Evolutionary conservation across 92 coral and sea anemone genomes (phyloP).

Genomic region (Epizoanthus rinbou): DNA sequence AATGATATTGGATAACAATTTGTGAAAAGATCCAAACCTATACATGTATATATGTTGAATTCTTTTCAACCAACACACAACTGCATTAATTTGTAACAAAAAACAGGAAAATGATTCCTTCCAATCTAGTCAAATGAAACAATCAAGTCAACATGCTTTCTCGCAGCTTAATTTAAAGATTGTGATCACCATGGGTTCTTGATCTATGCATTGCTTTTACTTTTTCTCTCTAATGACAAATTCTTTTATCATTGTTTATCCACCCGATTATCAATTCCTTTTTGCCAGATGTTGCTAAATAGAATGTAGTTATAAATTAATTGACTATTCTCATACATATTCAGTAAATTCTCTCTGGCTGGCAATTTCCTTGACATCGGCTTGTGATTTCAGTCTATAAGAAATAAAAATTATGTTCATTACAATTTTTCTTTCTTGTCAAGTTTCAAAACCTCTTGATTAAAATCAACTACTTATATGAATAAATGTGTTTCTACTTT

Average conservation of each 20-base stretch:
- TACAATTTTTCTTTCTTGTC: conserved; percentile 6
- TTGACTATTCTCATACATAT: conserved; percentile 31
- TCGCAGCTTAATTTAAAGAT: background rate
- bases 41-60: background rate
- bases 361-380: conserved; percentile 23
- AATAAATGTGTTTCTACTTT: background rate
- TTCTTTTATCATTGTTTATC: conserved; percentile 21
- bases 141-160: conserved; percentile 2
- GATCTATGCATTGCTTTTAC: conserved; percentile 3
- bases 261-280: conserved; percentile 3
- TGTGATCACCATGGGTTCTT: background rate
- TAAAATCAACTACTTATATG: conserved; percentile 7
- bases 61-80: conserved; percentile 29
- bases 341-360: conserved; percentile 3
- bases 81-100: conserved; percentile 36
- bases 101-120: conserved; percentile 35
- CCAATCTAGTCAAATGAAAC: conserved; percentile 17
- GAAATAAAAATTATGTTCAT: conserved; percentile 7
- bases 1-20: background rate
- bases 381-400: conserved; percentile 11
- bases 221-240: conserved; percentile 12
- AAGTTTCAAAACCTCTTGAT: conserved; percentile 21
- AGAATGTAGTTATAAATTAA: conserved; percentile 42
- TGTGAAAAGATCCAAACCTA: background rate
- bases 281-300: conserved; percentile 36